These are phyloP conservation scores for Athrips mouffetella DNA, from an alignment of 2,888 invertebrate genomes.

Conservation along the genomic window DNA sequence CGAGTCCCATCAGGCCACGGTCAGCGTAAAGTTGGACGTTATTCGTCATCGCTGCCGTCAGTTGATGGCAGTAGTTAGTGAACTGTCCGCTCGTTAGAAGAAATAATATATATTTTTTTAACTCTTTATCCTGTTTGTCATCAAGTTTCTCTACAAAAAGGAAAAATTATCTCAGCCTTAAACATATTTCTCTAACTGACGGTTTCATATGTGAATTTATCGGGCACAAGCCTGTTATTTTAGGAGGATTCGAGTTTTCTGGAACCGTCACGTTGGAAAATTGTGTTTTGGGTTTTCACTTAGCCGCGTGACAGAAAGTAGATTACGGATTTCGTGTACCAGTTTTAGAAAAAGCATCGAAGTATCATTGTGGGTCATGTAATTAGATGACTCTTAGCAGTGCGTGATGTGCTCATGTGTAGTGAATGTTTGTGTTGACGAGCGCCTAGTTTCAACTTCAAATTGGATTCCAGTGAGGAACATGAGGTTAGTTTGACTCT, in stretches of 20 bases:
- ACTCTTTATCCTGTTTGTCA: too few species aligned
- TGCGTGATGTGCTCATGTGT: constrained; percentile 51
- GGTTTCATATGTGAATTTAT: constrained; percentile 16
- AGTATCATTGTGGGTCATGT: constrained; percentile 19
- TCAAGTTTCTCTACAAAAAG: too few species aligned
- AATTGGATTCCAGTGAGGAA: constrained; percentile 63
- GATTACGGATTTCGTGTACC: constrained; percentile 22
- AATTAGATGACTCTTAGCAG: constrained; percentile 25
- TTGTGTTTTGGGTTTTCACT: constrained; percentile 1
- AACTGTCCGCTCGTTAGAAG: constrained; percentile 16
- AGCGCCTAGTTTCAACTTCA: constrained; percentile 41
- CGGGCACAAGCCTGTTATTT: background rate
- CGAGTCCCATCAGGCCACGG: constrained; percentile 43
- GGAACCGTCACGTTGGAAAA: constrained; percentile 1
- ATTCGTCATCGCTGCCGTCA: constrained; percentile 43
- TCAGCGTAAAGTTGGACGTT: constrained; percentile 33
- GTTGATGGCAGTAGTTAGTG: constrained; percentile 39
- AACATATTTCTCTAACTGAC: constrained; percentile 31
- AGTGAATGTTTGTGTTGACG: constrained; percentile 36
- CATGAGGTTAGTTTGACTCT: constrained; percentile 24
- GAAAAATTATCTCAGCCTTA: background rate
- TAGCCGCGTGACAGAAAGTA: constrained; percentile 12
- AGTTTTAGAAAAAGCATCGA: background rate
- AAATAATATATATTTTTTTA: background rate
- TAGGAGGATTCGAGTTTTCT: constrained; percentile 10